Evolutionary conservation across 2,888 invertebrate genomes (phyloP).

Genomic region (Horisme vitalbata): DNA sequence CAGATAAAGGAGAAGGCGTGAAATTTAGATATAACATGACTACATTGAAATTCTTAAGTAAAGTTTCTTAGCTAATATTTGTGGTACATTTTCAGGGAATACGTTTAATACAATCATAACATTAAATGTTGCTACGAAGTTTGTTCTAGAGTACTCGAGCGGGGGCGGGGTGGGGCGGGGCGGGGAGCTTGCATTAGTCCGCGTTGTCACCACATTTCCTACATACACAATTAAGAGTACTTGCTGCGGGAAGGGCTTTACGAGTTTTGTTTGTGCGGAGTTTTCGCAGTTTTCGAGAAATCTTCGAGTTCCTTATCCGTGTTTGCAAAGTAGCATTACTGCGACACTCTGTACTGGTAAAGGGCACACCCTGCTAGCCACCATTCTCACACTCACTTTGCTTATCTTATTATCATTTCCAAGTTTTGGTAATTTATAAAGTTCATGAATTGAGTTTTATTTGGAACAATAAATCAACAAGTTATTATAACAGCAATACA

Average conservation of each 20-base stretch:
- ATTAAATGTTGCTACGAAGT: conserved; percentile 61
- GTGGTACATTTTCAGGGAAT: conserved; percentile 62
- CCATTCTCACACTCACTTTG: background rate
- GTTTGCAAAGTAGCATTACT: conserved; percentile 16
- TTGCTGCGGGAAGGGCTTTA: conserved; percentile 25
- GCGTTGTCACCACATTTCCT: conserved; percentile 27
- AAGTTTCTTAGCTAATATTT: conserved; percentile 68
- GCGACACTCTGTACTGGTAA: background rate
- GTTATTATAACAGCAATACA: background rate
- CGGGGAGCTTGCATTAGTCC: conserved; percentile 18
- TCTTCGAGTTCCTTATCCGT: conserved; percentile 22
- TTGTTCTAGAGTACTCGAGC: conserved; percentile 32
- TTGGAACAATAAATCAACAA: background rate
- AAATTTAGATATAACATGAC: conserved; percentile 22
- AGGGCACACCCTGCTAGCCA: background rate
- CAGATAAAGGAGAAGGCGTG: conserved; percentile 33
- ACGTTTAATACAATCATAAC: conserved; percentile 69
- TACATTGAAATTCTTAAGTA: conserved; percentile 48
- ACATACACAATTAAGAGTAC: conserved; percentile 32
- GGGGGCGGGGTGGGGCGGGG: conserved; percentile 20
- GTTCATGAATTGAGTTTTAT: too few relatives aligned
- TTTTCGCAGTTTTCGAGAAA: conserved; percentile 21
- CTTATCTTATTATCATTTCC: too few relatives aligned
- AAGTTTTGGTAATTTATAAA: too few relatives aligned
- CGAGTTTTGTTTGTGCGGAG: conserved; percentile 28